Conservation (phyloP, 2,888 invertebrate species). For the Eristalinus sepulchralis region DNA sequence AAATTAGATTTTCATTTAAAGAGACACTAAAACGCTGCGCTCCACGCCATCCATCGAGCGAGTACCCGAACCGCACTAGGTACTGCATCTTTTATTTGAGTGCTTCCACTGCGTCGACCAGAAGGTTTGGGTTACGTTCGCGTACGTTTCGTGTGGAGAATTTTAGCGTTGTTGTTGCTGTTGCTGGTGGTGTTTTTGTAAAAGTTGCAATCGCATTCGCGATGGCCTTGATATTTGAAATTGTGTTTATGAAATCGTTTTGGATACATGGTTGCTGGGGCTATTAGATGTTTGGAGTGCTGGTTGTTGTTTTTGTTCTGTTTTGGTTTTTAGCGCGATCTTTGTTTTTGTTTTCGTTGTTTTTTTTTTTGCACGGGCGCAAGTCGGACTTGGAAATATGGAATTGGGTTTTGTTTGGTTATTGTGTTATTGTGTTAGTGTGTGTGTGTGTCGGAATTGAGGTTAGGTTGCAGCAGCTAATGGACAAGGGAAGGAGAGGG, state of each 20-base stretch:
- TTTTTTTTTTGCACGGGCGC: conserved; percentile 25
- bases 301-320: not conserved
- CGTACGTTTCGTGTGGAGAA: conserved; percentile 32
- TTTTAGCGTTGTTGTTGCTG: not conserved
- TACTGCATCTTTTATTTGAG: conserved; percentile 58
- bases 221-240: conserved; percentile 65
- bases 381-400: conserved; percentile 44
- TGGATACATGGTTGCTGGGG: conserved; percentile 53
- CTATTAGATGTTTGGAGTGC: conserved; percentile 46
- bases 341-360: conserved; percentile 31
- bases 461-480: conserved; percentile 24
- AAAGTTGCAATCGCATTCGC: conserved; percentile 55
- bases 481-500: not conserved
- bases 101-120: not conserved
- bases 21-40: conserved; percentile 42
- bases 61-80: conserved; percentile 24
- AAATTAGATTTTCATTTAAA: conserved; percentile 65
- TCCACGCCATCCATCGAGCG: not conserved
- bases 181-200: conserved; percentile 31
- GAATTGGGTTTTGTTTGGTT: conserved; percentile 8
- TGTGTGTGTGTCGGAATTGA: conserved; percentile 28
- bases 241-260: conserved; percentile 64
- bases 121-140: conserved; percentile 26
- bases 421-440: not conserved
- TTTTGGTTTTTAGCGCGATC: conserved; percentile 5